Evolutionary conservation across 2,888 invertebrate genomes (phyloP).

Genomic region (Microchrysa polita): DNA sequence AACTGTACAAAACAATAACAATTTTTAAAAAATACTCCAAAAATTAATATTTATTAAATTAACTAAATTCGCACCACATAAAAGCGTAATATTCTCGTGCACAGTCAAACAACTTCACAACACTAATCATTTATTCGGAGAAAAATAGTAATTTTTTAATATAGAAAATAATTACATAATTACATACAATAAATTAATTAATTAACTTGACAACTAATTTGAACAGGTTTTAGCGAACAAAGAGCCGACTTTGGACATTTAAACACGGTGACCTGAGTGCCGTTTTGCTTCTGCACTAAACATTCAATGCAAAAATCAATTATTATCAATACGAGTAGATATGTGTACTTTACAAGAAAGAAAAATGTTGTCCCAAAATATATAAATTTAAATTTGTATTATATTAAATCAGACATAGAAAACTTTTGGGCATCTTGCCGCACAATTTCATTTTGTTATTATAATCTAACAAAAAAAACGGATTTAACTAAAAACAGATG

Average conservation of each 20-base stretch:
- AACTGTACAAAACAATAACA: constrained; percentile 9
- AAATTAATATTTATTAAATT: constrained; percentile 4
- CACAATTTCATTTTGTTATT: too few species aligned
- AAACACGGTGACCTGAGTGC: neutral
- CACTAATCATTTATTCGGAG: neutral
- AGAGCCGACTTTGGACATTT: constrained; percentile 27
- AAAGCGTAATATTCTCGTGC: neutral
- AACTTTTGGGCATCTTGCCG: neutral
- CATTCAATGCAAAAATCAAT: too few species aligned
- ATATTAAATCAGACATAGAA: too few species aligned
- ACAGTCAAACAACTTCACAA: neutral
- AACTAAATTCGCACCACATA: constrained; percentile 25
- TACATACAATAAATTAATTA: neutral
- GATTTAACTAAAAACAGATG: too few species aligned
- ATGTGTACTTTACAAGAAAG: too few species aligned
- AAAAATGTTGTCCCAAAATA: too few species aligned
- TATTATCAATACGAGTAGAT: too few species aligned
- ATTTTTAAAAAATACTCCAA: neutral
- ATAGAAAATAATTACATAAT: neutral
- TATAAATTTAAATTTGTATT: too few species aligned
- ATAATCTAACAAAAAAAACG: too few species aligned
- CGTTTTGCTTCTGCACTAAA: too few species aligned
- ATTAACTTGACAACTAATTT: constrained; percentile 29
- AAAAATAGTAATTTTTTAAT: constrained; percentile 12
- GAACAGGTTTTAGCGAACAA: constrained; percentile 22